phyloP scores from a whole-genome alignment of 2,113 vertebrate species.

The Uria aalge region DNA sequence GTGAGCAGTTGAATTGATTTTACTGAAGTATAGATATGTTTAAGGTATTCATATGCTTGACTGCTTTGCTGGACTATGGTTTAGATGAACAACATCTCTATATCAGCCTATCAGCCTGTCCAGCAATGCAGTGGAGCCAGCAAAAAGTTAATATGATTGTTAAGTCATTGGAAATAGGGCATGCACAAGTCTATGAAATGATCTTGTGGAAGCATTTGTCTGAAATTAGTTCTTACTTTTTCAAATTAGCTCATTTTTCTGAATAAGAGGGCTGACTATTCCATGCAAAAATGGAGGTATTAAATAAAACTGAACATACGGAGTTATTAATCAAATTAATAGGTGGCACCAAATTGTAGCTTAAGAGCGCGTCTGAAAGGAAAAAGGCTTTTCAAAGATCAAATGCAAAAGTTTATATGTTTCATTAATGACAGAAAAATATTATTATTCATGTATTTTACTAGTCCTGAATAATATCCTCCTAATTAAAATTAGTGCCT shows the following conservation, averaged over 20 bases:
- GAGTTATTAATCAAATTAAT: constrained; percentile 49
- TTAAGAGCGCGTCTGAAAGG: background rate
- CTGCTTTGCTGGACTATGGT: background rate
- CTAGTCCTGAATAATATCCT: constrained; percentile 35
- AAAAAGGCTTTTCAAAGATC: background rate
- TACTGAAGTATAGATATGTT: background rate
- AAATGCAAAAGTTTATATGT: background rate
- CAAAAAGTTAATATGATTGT: constrained; percentile 24
- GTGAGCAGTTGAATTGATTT: background rate
- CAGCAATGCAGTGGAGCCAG: background rate
- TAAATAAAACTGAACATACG: constrained; percentile 36
- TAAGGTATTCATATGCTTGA: background rate
- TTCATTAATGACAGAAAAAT: constrained; percentile 23
- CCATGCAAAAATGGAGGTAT: constrained; percentile 11
- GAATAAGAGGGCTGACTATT: constrained; percentile 35
- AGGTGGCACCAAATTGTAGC: background rate
- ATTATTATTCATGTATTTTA: constrained; percentile 42
- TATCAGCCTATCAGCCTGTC: background rate
- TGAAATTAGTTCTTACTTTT: constrained; percentile 50
- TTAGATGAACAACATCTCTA: background rate
- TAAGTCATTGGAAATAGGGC: constrained; percentile 34
- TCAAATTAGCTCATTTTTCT: constrained; percentile 57
- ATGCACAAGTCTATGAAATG: background rate
- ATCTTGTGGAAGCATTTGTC: constrained; percentile 17
- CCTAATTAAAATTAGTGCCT: constrained; percentile 40